Percentiles rank a stretch among this genome's conserved stretches.
Evolutionary conservation across 2,113 vertebrate species (phyloP).

Genomic region (Orthonyx spaldingii): DNA sequence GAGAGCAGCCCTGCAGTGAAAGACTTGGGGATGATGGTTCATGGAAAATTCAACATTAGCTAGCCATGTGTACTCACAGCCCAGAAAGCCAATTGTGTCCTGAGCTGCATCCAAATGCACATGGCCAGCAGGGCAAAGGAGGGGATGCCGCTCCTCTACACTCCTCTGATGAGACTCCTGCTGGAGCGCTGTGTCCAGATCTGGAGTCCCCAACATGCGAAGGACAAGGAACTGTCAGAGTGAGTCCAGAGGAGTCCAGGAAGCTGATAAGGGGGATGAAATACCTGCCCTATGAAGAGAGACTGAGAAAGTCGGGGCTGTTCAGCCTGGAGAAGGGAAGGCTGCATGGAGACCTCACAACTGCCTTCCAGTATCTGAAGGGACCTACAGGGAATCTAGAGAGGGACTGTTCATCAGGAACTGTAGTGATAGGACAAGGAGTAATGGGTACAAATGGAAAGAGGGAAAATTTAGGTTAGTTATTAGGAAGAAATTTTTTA

Average conservation of each 20-base stretch:
- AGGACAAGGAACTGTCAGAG: not conserved
- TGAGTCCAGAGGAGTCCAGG: not conserved
- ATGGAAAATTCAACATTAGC: no score
- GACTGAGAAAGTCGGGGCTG: not conserved
- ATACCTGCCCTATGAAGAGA: accelerated
- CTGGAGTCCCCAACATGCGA: not conserved
- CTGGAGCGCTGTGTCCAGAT: not conserved
- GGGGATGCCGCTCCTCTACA: not conserved
- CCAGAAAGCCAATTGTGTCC: not conserved
- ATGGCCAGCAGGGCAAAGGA: not conserved
- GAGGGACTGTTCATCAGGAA: not conserved
- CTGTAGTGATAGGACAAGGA: not conserved
- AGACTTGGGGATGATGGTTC: not conserved
- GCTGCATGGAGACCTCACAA: accelerated
- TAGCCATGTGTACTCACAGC: not conserved
- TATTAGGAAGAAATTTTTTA: not conserved
- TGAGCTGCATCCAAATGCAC: not conserved
- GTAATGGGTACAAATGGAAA: not conserved
- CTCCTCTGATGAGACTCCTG: no score
- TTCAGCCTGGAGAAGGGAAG: not conserved
- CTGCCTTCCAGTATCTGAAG: not conserved
- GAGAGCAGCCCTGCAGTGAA: not conserved
- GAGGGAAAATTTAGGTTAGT: not conserved
- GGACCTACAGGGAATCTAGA: not conserved
- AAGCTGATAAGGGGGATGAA: not conserved